Percentiles rank a stretch among this genome's conserved stretches.
These are phyloP conservation scores for Eumacrocentrus americanus DNA, from an alignment of 2,888 invertebrate genomes.

Conservation along the genomic window DNA sequence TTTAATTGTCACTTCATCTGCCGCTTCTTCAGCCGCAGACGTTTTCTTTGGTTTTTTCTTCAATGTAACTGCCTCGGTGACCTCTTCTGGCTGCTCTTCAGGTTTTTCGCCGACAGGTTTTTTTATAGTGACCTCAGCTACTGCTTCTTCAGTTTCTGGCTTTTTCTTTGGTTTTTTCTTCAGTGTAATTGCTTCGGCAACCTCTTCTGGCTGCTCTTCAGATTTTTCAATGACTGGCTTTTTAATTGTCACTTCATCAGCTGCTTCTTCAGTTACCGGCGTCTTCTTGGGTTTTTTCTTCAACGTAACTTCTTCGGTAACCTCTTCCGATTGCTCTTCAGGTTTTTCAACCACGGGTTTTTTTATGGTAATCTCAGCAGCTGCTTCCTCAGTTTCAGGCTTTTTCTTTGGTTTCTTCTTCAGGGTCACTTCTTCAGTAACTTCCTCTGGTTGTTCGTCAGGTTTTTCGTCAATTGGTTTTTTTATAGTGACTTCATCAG, in stretches of 20 bases:
- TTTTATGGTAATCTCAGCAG: constrained; percentile 44
- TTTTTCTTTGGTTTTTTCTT: constrained; percentile 42
- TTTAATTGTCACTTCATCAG: constrained; percentile 33
- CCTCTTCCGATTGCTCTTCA: constrained; percentile 42
- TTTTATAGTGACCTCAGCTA: constrained; percentile 44
- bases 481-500: constrained; percentile 43
- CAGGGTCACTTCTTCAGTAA: constrained; percentile 43
- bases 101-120: constrained; percentile 41
- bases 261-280: constrained; percentile 35
- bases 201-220: constrained; percentile 49
- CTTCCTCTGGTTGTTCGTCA: constrained; percentile 42
- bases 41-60: constrained; percentile 57
- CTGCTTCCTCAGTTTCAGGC: constrained; percentile 41
- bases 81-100: constrained; percentile 57
- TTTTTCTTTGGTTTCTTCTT: constrained; percentile 58
- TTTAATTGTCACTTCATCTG: constrained; percentile 47
- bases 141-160: constrained; percentile 38
- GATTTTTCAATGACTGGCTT: constrained; percentile 42
- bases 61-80: constrained; percentile 61
- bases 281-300: constrained; percentile 44
- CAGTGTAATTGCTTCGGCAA: constrained; percentile 44
- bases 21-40: constrained; percentile 44
- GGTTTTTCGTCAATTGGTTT: constrained; percentile 47
- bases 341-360: constrained; percentile 52
- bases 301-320: constrained; percentile 38